These are phyloP conservation scores for Orientallactaga sibirica DNA, from an alignment of 2,797 vertebrate genomes.

Conservation along the genomic window DNA sequence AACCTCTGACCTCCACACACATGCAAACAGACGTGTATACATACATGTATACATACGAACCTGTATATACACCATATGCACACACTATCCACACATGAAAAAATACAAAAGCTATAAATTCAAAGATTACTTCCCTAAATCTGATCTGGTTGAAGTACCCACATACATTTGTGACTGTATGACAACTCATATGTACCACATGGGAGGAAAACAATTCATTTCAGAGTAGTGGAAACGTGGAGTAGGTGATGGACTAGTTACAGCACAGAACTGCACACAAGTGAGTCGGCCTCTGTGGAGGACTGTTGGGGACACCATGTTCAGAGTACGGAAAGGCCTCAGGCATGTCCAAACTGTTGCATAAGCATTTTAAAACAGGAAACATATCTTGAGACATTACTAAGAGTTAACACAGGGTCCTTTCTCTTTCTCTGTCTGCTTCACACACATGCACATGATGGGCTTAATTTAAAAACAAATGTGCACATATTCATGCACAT, in stretches of 20 bases:
- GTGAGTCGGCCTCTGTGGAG: background rate
- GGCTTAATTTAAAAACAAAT: constrained; percentile 39
- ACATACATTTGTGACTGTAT: background rate
- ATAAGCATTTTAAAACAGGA: background rate
- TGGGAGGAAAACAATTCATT: constrained; percentile 14
- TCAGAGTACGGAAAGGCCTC: background rate
- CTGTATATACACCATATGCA: no score
- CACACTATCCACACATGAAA: no score
- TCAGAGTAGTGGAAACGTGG: constrained; percentile 16
- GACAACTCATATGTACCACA: background rate
- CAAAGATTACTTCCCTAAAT: background rate
- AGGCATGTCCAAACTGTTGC: background rate
- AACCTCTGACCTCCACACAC: no score
- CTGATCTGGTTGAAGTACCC: background rate
- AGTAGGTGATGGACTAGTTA: background rate
- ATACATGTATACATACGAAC: no score
- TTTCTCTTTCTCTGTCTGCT: background rate
- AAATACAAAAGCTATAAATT: background rate
- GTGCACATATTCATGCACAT: background rate
- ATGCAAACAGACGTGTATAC: no score
- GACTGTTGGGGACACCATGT: background rate
- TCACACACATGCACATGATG: background rate
- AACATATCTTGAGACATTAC: background rate
- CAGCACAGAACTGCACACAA: background rate
- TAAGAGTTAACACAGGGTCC: constrained; percentile 9